Percentiles rank a stretch among this genome's conserved stretches.
Conservation (phyloP, 1,140 invertebrate species). For the Drosophila albomicans region DNA sequence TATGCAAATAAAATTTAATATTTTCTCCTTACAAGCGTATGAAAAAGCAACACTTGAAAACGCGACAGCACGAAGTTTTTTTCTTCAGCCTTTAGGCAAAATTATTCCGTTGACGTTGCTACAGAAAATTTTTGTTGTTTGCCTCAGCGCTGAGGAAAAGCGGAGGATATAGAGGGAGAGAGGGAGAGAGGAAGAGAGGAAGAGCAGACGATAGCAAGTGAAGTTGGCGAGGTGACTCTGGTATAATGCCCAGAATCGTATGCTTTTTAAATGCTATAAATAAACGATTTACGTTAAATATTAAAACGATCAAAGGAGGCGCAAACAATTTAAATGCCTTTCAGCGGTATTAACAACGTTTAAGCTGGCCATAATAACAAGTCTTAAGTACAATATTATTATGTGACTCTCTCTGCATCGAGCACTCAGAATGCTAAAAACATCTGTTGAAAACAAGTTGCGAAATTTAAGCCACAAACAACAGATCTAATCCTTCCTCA, state of each 20-base stretch:
- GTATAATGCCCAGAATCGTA: constrained; percentile 13
- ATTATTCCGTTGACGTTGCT: constrained; percentile 20
- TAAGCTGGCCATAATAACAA: constrained; percentile 13
- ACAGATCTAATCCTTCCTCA: background rate
- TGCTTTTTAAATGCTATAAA: constrained; percentile 46
- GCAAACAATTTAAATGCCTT: constrained; percentile 36
- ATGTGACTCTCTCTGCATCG: constrained; percentile 2
- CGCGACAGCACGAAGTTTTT: constrained; percentile 32
- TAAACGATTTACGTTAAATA: constrained; percentile 50
- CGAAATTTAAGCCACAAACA: background rate
- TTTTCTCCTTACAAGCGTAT: constrained; percentile 8
- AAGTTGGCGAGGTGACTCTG: background rate
- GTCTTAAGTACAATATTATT: constrained; percentile 4
- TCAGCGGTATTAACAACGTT: constrained; percentile 30
- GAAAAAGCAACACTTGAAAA: constrained; percentile 20
- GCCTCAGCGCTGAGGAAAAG: background rate
- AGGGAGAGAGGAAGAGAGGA: background rate
- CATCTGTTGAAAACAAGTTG: background rate
- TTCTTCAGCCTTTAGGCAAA: constrained; percentile 15
- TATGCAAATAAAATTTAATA: constrained; percentile 54
- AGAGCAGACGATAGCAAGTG: background rate
- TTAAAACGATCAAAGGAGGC: constrained; percentile 47
- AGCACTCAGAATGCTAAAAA: constrained; percentile 12
- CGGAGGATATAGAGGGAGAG: no score
- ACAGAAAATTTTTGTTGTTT: constrained; percentile 31